A percentile compares a stretch with the other conserved stretches of the same genome.
These are phyloP conservation scores for Troglohyphantes excavatus DNA, from an alignment of 2,888 invertebrate genomes.

Conservation along the genomic window DNA sequence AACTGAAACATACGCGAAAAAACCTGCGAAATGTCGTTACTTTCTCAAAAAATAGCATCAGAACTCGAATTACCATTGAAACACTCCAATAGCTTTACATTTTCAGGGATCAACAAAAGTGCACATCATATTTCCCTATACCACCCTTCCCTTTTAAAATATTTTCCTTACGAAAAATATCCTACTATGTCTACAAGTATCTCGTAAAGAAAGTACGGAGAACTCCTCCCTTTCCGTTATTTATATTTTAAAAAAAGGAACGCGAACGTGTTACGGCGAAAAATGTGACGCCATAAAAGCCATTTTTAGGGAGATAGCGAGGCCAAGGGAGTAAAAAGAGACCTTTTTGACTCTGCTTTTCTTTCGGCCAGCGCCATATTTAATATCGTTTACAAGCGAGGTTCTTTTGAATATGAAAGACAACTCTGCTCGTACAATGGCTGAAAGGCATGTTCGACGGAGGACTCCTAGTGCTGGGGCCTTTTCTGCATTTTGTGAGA, in stretches of 20 bases:
- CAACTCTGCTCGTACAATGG: background rate
- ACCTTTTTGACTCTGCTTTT: background rate
- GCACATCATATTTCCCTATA: background rate
- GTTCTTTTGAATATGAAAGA: constrained; percentile 64
- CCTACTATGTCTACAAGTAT: background rate
- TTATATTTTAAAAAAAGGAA: constrained; percentile 22
- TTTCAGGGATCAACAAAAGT: background rate
- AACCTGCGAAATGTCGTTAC: no score
- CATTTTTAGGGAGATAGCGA: constrained; percentile 26
- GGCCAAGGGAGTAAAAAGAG: background rate
- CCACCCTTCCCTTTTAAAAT: background rate
- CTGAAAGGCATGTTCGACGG: constrained; percentile 11
- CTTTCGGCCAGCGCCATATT: constrained; percentile 24
- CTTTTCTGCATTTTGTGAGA: background rate
- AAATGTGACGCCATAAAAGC: constrained; percentile 32
- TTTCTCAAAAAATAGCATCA: no score
- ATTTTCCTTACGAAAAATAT: background rate
- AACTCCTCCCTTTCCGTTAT: constrained; percentile 8
- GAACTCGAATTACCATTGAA: no score
- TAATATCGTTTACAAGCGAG: constrained; percentile 43
- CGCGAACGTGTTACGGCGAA: constrained; percentile 11
- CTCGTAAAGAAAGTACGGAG: background rate
- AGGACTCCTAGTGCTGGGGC: background rate
- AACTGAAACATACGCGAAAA: no score
- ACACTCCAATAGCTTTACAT: no score